Evolutionary conservation across 2,797 vertebrate species (phyloP).

Genomic region (Holocentrus rufus): DNA sequence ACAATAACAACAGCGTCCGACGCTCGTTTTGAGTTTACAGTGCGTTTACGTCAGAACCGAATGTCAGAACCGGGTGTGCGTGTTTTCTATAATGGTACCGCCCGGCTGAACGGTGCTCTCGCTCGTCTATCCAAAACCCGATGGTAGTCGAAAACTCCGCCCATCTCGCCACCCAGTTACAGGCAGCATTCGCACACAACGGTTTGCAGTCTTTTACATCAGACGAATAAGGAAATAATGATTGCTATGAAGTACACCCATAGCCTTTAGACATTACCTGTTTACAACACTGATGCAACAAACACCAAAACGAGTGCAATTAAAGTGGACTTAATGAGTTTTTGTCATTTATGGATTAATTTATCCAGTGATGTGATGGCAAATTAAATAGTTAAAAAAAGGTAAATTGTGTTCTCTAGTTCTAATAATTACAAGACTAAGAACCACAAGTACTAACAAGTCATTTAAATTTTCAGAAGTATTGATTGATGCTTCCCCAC

Average conservation of each 20-base stretch:
- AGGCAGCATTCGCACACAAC: not conserved
- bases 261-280: not conserved
- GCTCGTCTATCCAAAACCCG: not conserved
- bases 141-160: slow-evolving; percentile 45
- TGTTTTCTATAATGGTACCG: rapidly evolving
- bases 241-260: slow-evolving; percentile 28
- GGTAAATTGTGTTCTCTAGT: too few species aligned
- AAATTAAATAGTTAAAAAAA: too few species aligned
- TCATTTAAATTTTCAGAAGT: too few species aligned
- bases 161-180: not conserved
- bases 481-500: too few species aligned
- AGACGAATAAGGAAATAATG: slow-evolving; percentile 37
- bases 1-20: slow-evolving; percentile 62
- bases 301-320: not conserved
- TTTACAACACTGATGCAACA: slow-evolving; percentile 5
- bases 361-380: too few species aligned
- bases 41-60: slow-evolving; percentile 48
- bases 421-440: too few species aligned
- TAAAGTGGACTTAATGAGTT: too few species aligned
- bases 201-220: slow-evolving; percentile 64
- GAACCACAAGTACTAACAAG: too few species aligned
- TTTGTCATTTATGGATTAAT: too few species aligned
- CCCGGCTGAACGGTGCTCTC: slow-evolving; percentile 25
- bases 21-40: slow-evolving; percentile 49
- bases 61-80: not conserved